Conservation (phyloP, 2,113 vertebrate genomes). For the Echinops telfairi region DNA sequence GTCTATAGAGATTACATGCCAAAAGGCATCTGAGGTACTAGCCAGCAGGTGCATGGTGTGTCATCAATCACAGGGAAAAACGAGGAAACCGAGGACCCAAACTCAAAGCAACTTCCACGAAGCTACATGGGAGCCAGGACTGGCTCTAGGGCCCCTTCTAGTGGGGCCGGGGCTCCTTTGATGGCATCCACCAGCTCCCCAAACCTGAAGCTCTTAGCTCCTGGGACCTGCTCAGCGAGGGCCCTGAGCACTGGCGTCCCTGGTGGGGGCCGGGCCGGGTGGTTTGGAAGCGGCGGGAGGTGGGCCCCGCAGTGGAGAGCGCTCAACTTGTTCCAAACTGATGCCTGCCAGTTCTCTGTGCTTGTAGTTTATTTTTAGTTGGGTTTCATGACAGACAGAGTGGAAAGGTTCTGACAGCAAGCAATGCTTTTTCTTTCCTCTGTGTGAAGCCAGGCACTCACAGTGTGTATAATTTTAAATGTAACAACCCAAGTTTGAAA, state of each 20-base stretch:
- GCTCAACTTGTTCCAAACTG: neutral
- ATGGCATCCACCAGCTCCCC: accelerated
- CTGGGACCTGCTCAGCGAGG: accelerated
- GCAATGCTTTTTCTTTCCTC: constrained; percentile 24
- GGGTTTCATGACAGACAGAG: constrained; percentile 63
- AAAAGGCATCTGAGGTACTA: accelerated
- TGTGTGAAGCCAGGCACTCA: constrained; percentile 67
- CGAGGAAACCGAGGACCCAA: neutral
- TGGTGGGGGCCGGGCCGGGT: accelerated
- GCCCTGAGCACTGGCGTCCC: accelerated
- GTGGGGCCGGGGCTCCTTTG: neutral
- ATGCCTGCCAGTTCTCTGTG: constrained; percentile 18
- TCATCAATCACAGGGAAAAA: neutral
- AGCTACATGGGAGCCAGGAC: neutral
- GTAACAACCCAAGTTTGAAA: constrained; percentile 73
- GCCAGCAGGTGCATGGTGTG: accelerated
- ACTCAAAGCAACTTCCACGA: accelerated
- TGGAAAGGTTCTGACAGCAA: constrained; percentile 75
- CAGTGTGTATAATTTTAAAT: constrained; percentile 73
- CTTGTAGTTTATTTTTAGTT: constrained; percentile 66
- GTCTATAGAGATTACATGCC: accelerated
- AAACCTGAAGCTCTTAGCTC: accelerated
- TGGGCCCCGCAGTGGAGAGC: neutral
- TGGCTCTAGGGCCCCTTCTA: neutral
- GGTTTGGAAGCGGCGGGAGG: neutral